Conservation (phyloP, 2,113 vertebrate species). For the Neodon shergylaensis region DNA sequence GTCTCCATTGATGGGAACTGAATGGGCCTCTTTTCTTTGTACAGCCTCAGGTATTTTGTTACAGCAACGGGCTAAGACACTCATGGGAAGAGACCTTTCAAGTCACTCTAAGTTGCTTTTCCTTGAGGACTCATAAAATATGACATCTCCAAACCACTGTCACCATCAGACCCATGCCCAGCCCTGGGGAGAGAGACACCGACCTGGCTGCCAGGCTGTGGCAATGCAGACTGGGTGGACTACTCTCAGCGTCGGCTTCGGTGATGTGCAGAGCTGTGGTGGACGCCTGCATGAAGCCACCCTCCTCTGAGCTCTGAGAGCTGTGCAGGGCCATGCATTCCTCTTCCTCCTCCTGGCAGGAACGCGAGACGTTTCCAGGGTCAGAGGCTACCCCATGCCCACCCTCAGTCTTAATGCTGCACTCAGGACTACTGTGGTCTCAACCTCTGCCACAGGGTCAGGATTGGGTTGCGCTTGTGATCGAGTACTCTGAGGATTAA, state of each 20-base stretch:
- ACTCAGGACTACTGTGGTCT: neutral
- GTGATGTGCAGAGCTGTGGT: constrained; percentile 89
- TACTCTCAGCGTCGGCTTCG: constrained; percentile 87
- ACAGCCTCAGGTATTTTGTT: neutral
- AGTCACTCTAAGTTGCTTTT: too few species aligned
- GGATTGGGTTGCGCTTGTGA: rapidly evolving
- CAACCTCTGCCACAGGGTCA: neutral
- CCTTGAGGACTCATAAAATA: neutral
- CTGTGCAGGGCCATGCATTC: constrained; percentile 89
- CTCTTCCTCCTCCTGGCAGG: constrained; percentile 93
- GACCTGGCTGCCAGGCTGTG: constrained; percentile 94
- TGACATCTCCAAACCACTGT: neutral
- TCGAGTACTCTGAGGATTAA: neutral
- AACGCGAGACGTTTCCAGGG: constrained; percentile 46
- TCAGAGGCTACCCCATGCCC: rapidly evolving
- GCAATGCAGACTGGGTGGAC: constrained; percentile 85
- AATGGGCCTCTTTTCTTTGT: neutral
- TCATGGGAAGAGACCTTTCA: neutral
- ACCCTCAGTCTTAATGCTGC: neutral
- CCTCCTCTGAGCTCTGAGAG: constrained; percentile 95
- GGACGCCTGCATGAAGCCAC: constrained; percentile 93
- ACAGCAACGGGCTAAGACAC: neutral
- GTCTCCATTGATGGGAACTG: neutral
- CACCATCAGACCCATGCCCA: neutral
- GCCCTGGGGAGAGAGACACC: neutral